Percentiles rank a stretch among this genome's conserved stretches.
Evolutionary conservation across 2,113 vertebrate species (phyloP).

Genomic region (Pycnonotus jocosus): DNA sequence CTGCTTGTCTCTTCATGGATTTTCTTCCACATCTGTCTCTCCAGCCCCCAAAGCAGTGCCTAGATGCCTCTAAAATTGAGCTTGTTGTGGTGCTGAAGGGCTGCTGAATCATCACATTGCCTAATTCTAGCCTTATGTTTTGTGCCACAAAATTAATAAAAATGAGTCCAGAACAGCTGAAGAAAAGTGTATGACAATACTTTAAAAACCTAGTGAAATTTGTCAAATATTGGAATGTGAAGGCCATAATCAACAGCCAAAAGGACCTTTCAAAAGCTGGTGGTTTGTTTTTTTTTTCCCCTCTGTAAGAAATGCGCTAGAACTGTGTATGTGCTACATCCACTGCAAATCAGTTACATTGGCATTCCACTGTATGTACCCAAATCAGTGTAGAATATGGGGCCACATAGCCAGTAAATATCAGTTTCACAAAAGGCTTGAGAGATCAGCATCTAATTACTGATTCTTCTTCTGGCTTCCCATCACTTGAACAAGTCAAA

Average conservation of each 20-base stretch:
- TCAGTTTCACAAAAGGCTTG: not conserved
- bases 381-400: not conserved
- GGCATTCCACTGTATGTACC: not conserved
- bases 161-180: not conserved
- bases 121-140: not conserved
- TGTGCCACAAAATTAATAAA: not conserved
- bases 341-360: not conserved
- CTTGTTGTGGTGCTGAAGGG: not conserved
- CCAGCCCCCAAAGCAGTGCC: not conserved
- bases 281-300: not conserved
- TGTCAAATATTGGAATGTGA: not conserved
- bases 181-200: not conserved
- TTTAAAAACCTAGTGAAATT: not conserved
- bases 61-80: not conserved
- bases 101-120: not conserved
- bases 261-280: not conserved
- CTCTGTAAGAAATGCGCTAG: not conserved
- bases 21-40: not conserved
- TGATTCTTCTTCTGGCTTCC: not conserved
- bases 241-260: not conserved
- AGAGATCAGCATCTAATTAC: not conserved
- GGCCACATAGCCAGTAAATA: rapidly evolving
- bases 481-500: not conserved
- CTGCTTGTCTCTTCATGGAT: not conserved
- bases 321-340: not conserved